phyloP scores from a whole-genome alignment of 2,113 vertebrate genomes.

The Osmerus mordax region DNA sequence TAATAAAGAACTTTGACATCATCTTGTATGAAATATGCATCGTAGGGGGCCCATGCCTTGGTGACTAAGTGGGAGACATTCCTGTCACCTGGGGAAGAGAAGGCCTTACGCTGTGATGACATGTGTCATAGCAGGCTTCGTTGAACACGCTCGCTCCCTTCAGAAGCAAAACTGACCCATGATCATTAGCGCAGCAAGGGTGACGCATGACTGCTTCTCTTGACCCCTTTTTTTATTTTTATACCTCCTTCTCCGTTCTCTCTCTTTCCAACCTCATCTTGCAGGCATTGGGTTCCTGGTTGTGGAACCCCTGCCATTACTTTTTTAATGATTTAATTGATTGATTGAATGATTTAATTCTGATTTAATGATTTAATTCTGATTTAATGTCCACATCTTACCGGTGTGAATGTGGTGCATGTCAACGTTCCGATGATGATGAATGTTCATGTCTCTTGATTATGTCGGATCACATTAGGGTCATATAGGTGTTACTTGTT shows the following conservation, averaged over 20 bases:
- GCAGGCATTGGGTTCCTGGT: too few relatives aligned
- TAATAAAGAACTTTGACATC: not conserved
- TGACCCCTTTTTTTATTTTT: not conserved
- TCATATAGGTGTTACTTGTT: not conserved
- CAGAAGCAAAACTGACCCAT: not conserved
- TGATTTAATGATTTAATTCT: too few relatives aligned
- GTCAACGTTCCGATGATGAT: too few relatives aligned
- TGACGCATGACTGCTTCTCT: not conserved
- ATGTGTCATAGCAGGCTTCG: not conserved
- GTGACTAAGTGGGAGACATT: not conserved
- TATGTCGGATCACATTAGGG: too few relatives aligned
- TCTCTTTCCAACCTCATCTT: too few relatives aligned
- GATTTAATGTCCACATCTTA: too few relatives aligned
- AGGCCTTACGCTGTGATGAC: not conserved
- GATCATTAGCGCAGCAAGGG: not conserved
- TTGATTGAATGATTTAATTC: too few relatives aligned
- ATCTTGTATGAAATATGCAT: not conserved
- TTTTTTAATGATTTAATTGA: too few relatives aligned
- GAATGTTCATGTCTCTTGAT: too few relatives aligned
- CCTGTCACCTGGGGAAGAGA: not conserved
- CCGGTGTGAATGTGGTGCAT: too few relatives aligned
- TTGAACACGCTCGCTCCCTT: not conserved
- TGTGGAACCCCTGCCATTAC: too few relatives aligned
- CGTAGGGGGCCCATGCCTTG: not conserved
- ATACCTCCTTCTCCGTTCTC: too few relatives aligned